Evolutionary conservation across 1,140 invertebrate genomes (phyloP), one percentile per base, ranked within the genome.

Genomic region (Venturia canescens): DNA sequence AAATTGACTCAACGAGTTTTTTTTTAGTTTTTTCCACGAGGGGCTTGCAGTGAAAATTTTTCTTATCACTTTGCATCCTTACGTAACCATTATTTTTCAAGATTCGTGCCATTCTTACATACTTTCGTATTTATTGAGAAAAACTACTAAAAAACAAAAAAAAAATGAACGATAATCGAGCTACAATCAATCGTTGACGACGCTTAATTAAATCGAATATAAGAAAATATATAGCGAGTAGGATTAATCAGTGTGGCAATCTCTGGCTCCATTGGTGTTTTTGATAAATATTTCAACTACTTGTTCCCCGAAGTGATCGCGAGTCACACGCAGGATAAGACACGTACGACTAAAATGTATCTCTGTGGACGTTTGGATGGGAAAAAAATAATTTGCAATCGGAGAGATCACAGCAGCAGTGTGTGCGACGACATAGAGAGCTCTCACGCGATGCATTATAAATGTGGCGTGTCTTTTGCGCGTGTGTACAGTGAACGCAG

Each of bases 401-500:
- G 53, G 1, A 57, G n/a, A 57, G 60, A 63, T 63, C 60, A 26
- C 23, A 63, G n/a, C 23, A 26, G 60, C 60, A 26, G 23, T 23
- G 23, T 63, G 23, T 63, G 23, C 23, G 21, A 15, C n/a, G 15
- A 23, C 23, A 63, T 26, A 13, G 60, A 63, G 60, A 63, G 27
- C 23, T 63, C n/a, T 63, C 60, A 63, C 60, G 60, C 60, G 60
- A 63, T 63, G 60, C 7, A 63, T 23, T 63, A 63, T 63, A 26
- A 15, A 63, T 13, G 23, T 63, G 9, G 78, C 31, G 13, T 34
- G 9, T 31, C n/a, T 27, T 60, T 67, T 78, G 63, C 79, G 79
- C 66, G 78, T 80, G 76, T 48, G 57, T 78, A 67, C 26, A 78
- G 70, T 69, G 66, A 69, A 69, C 66, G 16, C 50, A 38, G 31